Evolutionary conservation across 2,113 vertebrate genomes (phyloP), one percentile per base, ranked within the genome.

Genomic region (Ctenodactylus gundi): DNA sequence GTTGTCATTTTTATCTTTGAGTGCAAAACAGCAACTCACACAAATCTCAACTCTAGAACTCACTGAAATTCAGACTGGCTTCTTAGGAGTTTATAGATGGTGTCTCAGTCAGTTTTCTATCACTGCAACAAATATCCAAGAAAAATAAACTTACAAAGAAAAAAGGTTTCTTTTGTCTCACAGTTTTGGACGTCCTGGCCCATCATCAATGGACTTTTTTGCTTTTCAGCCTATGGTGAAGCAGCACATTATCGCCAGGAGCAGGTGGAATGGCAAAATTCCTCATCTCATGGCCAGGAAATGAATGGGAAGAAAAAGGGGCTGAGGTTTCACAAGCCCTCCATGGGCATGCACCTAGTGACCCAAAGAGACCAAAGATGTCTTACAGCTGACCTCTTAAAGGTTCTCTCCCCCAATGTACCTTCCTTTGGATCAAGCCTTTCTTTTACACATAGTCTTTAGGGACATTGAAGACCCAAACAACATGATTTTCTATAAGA

Each of bases 1-100:
- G 65, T 76, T 65, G 57, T 70, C 29, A 73, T 94, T 92, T 92
- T 76, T 57, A 89, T 92, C 77, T 60, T 76, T 88, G 57, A 78
- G 39, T 57, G 44, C 34, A 90, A 80, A 73, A 65, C 80, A 25
- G 53, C n/a, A 85, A 67, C 51, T 91, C 36, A 15, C 14, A 44
- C 34, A 93, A 84, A 85, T 36, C 29, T 4, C 41, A 39, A 7
- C 49, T 84, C 90, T 76, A 80, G 27, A 70, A 78, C 31, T 72
- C 49, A 68, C 13, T 78, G 57, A 92, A 88, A 85, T 88, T 34
- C 11, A 49, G 14, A 53, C 44, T 21, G 5, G n/a, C 27, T 70
- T 91, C 91, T 84, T 91, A 18, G 27, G 17, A 29, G 64, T 44
- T 53, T 83, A 4, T 21, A 29, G 62, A 49, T 49, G 34, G 34